Evolutionary conservation across 2,113 vertebrate species (phyloP).

Genomic region (Grammomys dolichurus): DNA sequence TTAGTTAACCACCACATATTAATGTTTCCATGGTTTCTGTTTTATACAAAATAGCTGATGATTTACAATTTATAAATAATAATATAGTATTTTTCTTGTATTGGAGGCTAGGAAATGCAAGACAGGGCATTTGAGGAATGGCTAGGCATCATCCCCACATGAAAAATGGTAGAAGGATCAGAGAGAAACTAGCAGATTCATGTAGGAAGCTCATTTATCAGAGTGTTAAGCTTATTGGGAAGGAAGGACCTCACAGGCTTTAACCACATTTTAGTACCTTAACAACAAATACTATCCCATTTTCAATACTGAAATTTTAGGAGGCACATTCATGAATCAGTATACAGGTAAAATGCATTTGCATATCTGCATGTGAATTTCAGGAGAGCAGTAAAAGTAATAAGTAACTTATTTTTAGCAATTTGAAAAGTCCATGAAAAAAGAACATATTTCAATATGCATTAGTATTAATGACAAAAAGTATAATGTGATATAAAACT

Average conservation of each 20-base stretch:
- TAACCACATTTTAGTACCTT: not conserved
- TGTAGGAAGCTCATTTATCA: not conserved
- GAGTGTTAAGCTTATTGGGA: not conserved
- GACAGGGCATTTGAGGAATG: not conserved
- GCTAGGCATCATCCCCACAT: not conserved
- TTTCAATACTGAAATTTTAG: not conserved
- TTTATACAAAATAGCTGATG: not conserved
- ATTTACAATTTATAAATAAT: not conserved
- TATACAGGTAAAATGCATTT: not conserved
- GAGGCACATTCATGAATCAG: not conserved
- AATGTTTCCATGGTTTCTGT: not conserved
- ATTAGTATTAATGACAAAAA: conserved; percentile 51
- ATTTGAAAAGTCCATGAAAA: conserved; percentile 42
- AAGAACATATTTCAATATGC: not conserved
- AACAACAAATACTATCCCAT: not conserved
- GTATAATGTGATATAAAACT: conserved; percentile 53
- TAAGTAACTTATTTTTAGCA: not conserved
- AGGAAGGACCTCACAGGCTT: not conserved
- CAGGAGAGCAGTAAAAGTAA: not conserved
- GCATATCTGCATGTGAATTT: not conserved
- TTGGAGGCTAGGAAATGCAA: not conserved
- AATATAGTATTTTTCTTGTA: not conserved
- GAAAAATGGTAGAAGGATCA: not conserved
- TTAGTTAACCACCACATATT: not conserved
- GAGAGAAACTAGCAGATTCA: not conserved